These are phyloP conservation scores for Calephelis nemesis DNA, from an alignment of 1,140 invertebrate genomes.

Conservation along the genomic window DNA sequence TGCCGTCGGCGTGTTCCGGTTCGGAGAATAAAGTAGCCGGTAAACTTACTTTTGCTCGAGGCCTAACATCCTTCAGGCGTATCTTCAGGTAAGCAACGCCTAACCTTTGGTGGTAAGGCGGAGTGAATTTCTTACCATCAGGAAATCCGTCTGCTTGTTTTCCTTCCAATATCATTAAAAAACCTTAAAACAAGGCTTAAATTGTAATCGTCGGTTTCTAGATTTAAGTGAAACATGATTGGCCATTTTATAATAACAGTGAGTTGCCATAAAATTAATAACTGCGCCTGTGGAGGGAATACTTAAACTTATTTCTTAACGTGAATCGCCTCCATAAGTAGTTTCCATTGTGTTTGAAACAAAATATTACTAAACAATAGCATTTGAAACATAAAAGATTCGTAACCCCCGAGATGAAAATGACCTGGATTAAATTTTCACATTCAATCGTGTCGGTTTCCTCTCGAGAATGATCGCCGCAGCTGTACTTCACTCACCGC, in stretches of 20 bases:
- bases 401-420: slow-evolving; percentile 42
- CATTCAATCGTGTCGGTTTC: slow-evolving; percentile 62
- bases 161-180: too few relatives aligned
- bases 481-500: not conserved
- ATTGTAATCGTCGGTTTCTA: not conserved
- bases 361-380: slow-evolving; percentile 23
- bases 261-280: slow-evolving; percentile 7
- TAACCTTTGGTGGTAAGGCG: too few relatives aligned
- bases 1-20: too few relatives aligned
- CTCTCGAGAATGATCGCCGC: slow-evolving; percentile 53
- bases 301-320: slow-evolving; percentile 4
- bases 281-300: not conserved
- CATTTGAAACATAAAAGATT: slow-evolving; percentile 53
- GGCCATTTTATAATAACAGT: not conserved
- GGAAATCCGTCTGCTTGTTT: too few relatives aligned
- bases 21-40: too few relatives aligned
- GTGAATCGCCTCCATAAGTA: slow-evolving; percentile 9
- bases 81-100: too few relatives aligned
- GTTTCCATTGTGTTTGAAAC: slow-evolving; percentile 1
- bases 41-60: too few relatives aligned
- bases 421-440: slow-evolving; percentile 71
- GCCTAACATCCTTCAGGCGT: too few relatives aligned
- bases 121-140: too few relatives aligned
- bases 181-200: too few relatives aligned
- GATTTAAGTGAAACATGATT: not conserved